Percentiles rank a stretch among this genome's conserved stretches.
phyloP scores from a whole-genome alignment of 2,888 invertebrate genomes.

The Morinoia aosen region DNA sequence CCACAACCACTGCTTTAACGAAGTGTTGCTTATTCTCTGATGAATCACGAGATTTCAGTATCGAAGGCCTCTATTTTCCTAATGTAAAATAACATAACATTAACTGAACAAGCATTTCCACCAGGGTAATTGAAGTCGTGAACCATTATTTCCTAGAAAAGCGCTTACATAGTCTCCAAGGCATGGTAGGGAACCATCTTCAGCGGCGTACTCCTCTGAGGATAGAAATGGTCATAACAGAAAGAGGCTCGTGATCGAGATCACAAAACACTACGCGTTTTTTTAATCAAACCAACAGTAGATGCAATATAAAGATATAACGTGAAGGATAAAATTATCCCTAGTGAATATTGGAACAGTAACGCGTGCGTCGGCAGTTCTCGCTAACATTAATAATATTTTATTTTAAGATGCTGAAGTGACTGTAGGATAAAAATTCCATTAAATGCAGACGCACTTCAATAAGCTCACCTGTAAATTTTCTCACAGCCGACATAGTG shows the following conservation, averaged over 20 bases:
- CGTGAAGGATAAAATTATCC: not conserved
- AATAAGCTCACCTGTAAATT: not conserved
- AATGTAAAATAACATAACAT: not conserved
- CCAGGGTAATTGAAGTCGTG: not conserved
- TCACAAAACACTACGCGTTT: not conserved
- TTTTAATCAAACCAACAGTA: not conserved
- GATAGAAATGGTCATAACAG: not conserved
- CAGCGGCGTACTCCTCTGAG: not conserved
- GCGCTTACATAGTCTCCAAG: not conserved
- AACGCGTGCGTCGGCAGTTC: not conserved
- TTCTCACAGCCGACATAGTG: not conserved
- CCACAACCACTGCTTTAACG: not conserved
- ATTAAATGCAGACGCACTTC: not conserved
- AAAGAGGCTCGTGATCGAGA: not conserved
- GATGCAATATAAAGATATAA: not conserved
- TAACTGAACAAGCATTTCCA: not conserved
- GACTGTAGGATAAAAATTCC: not conserved
- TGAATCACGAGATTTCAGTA: not conserved
- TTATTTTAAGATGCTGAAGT: not conserved
- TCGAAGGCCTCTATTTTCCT: not conserved
- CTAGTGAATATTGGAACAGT: not conserved
- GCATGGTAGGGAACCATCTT: not conserved
- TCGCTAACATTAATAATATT: too few relatives aligned
- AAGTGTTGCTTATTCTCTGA: not conserved
- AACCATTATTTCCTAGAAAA: not conserved